A percentile compares a stretch with the other conserved stretches of the same genome.
Evolutionary conservation across 2,113 vertebrate species (phyloP).

Genomic region (Pithys albifrons): DNA sequence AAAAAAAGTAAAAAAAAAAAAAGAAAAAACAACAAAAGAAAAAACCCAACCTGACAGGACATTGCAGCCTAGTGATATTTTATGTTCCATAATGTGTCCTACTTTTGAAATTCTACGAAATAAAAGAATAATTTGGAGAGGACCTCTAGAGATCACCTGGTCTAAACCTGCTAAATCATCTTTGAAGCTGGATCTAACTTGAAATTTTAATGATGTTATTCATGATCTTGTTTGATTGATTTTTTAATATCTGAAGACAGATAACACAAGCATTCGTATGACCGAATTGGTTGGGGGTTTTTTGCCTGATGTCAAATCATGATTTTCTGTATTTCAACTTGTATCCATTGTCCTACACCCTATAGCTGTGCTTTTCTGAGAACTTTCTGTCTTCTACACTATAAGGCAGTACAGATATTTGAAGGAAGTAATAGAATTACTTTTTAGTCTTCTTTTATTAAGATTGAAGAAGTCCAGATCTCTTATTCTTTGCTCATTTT

Average conservation of each 20-base stretch:
- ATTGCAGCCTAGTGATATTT: background rate
- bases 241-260: background rate
- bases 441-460: background rate
- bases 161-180: background rate
- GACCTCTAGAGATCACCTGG: background rate
- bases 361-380: background rate
- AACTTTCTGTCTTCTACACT: background rate
- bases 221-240: background rate
- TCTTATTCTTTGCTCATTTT: background rate
- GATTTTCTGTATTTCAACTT: background rate
- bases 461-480: background rate
- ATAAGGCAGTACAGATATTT: background rate
- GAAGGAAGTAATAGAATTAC: background rate
- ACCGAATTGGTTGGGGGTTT: fast-evolving
- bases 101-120: background rate
- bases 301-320: background rate
- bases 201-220: background rate
- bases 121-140: background rate
- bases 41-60: background rate
- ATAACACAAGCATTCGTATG: background rate
- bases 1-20: no score
- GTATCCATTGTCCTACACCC: background rate
- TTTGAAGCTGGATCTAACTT: background rate
- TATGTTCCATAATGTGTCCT: background rate
- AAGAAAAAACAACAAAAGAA: no score